Evolutionary conservation across 2,113 vertebrate species (phyloP).

Genomic region (Centropristis striata): DNA sequence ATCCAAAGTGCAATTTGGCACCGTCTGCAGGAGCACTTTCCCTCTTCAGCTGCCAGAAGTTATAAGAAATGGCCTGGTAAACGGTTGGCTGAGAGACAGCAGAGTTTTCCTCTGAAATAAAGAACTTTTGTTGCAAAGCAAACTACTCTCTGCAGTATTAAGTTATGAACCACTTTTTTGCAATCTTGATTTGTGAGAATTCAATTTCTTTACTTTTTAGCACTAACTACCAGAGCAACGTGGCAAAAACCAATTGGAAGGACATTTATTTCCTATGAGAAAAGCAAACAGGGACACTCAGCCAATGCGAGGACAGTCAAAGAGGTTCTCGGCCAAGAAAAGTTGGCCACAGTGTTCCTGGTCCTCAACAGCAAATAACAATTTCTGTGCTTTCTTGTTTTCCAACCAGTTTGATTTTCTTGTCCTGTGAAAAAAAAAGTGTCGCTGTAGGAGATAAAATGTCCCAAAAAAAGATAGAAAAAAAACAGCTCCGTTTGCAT

Average conservation of each 20-base stretch:
- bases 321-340: conserved; percentile 31
- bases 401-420: conserved; percentile 28
- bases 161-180: background rate
- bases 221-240: background rate
- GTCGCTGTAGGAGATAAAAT: background rate
- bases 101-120: background rate
- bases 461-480: background rate
- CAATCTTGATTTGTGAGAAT: background rate
- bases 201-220: background rate
- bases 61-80: conserved; percentile 10
- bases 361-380: conserved; percentile 22
- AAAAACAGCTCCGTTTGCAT: background rate
- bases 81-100: conserved; percentile 21
- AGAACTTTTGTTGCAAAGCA: background rate
- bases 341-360: conserved; percentile 17
- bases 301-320: conserved; percentile 37
- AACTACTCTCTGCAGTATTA: background rate
- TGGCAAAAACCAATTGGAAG: conserved; percentile 31
- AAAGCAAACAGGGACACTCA: conserved; percentile 21
- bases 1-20: conserved; percentile 46
- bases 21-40: conserved; percentile 24
- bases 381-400: conserved; percentile 26
- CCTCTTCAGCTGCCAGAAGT: conserved; percentile 30
- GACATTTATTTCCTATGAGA: conserved; percentile 44
- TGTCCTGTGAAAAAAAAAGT: conserved; percentile 3